phyloP scores from a whole-genome alignment of 2,797 vertebrate genomes.

The Hafferia zeledoni region DNA sequence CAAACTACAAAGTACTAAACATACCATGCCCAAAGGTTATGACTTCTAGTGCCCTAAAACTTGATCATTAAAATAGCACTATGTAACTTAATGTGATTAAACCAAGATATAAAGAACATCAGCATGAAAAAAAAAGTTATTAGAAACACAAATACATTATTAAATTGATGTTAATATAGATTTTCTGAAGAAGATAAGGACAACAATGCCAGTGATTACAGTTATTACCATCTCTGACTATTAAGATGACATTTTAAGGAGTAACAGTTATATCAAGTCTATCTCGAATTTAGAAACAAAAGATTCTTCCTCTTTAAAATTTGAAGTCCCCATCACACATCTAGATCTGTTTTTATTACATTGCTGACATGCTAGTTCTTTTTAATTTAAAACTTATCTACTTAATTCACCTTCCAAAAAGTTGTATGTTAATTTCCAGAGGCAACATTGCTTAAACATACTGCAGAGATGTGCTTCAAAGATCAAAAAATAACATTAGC shows the following conservation, averaged over 20 bases:
- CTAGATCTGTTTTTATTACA: not conserved
- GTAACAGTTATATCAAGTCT: not conserved
- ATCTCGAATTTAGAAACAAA: not conserved
- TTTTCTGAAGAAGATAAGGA: conserved; percentile 9
- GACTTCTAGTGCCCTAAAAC: not conserved
- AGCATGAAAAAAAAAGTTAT: not conserved
- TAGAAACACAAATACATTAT: not conserved
- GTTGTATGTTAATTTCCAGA: not conserved
- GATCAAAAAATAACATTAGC: not conserved
- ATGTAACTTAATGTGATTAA: not conserved
- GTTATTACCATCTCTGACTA: not conserved
- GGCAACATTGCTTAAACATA: not conserved
- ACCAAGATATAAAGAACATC: not conserved
- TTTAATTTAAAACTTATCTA: not conserved
- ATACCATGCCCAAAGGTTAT: not conserved
- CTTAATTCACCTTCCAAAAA: not conserved
- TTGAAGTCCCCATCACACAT: not conserved
- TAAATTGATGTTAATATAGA: not conserved
- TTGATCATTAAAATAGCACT: not conserved
- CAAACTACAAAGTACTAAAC: not conserved
- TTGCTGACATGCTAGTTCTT: not conserved
- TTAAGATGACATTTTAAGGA: not conserved
- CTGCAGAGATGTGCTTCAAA: not conserved
- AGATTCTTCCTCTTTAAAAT: not conserved
- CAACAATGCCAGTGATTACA: not conserved